Conservation (phyloP, 2,113 vertebrate genomes). For the Cynopterus brachyotis region DNA sequence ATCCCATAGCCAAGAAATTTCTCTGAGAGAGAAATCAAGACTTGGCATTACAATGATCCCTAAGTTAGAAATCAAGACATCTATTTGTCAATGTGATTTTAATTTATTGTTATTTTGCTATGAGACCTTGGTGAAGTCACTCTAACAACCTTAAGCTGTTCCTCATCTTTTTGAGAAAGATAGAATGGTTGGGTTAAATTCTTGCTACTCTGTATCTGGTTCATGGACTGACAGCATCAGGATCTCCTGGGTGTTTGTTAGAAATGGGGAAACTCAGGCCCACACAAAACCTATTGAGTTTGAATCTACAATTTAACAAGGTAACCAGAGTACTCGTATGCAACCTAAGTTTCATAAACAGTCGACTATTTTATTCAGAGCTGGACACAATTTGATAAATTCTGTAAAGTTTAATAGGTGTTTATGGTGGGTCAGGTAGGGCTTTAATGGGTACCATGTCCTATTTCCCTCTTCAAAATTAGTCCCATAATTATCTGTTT, state of each 20-base stretch:
- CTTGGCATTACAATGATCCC: background rate
- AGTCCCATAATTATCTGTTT: background rate
- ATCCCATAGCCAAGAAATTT: background rate
- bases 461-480: background rate
- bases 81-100: background rate
- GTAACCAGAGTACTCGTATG: background rate
- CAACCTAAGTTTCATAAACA: background rate
- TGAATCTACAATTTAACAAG: background rate
- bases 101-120: background rate
- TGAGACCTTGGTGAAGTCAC: background rate
- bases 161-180: background rate
- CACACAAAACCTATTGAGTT: background rate
- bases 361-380: background rate
- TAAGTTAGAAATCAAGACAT: background rate
- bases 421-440: background rate
- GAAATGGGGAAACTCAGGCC: background rate
- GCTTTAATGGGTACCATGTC: fast-evolving
- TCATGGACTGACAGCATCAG: background rate
- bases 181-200: background rate
- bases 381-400: background rate
- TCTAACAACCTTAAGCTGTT: background rate
- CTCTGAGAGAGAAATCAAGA: background rate
- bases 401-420: background rate
- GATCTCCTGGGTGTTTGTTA: background rate
- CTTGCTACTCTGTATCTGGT: background rate